Evolutionary conservation across 2,888 invertebrate genomes (phyloP).

Genomic region (Brenthis daphne): DNA sequence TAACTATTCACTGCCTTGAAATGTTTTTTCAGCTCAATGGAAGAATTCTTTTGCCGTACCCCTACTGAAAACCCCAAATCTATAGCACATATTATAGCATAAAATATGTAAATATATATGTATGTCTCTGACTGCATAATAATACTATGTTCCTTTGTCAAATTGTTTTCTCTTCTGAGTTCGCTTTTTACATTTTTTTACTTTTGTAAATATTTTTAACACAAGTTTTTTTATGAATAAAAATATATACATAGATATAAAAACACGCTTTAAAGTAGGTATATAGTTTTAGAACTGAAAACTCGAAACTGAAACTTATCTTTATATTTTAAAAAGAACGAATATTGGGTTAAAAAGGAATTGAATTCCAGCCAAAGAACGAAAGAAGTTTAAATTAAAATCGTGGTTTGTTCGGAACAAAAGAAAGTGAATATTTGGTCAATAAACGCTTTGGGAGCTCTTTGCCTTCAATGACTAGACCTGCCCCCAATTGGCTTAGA

Average conservation of each 20-base stretch:
- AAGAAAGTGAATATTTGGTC: constrained; percentile 31
- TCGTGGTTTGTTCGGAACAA: constrained; percentile 21
- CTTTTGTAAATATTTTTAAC: no score
- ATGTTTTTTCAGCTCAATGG: constrained; percentile 9
- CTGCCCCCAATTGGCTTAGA: constrained; percentile 6
- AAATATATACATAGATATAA: not conserved
- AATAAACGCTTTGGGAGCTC: constrained; percentile 22
- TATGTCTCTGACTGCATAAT: no score
- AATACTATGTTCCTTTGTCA: no score
- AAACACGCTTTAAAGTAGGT: not conserved
- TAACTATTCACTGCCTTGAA: constrained; percentile 7
- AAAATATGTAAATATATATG: no score
- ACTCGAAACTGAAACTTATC: not conserved
- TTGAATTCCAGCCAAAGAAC: constrained; percentile 14
- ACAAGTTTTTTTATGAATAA: no score
- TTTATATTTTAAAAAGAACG: constrained; percentile 4
- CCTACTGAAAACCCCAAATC: not conserved
- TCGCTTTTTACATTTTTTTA: no score
- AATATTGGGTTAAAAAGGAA: constrained; percentile 19
- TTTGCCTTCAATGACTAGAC: constrained; percentile 10
- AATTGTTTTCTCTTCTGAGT: no score
- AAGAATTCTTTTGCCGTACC: constrained; percentile 2
- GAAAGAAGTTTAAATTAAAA: constrained; percentile 30
- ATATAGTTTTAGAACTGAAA: not conserved
- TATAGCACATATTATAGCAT: no score